These are phyloP conservation scores for Erinaceus europaeus DNA, from an alignment of 2,113 vertebrate species.

Conservation along the genomic window DNA sequence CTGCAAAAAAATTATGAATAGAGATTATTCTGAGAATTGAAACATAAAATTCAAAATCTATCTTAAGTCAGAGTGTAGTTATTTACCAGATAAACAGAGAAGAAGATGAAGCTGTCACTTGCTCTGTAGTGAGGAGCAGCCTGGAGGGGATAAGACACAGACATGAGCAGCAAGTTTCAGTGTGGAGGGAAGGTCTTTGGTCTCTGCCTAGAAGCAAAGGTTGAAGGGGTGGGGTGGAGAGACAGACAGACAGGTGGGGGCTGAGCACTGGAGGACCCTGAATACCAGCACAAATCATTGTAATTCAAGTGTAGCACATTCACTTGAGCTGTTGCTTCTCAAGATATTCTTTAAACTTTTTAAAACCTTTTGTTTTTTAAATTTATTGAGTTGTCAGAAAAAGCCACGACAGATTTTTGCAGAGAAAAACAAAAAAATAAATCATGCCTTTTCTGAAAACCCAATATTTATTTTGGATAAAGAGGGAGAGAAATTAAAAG, in stretches of 20 bases:
- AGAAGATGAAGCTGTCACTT: no score
- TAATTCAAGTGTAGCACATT: neutral
- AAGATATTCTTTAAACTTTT: no score
- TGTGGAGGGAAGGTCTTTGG: accelerated
- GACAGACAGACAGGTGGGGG: accelerated
- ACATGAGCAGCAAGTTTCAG: accelerated
- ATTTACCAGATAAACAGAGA: neutral
- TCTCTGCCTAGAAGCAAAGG: accelerated
- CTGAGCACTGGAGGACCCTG: accelerated
- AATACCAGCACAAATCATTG: no score
- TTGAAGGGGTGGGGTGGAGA: neutral
- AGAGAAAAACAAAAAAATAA: no score
- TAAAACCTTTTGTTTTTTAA: no score
- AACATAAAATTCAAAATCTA: neutral
- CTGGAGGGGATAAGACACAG: accelerated
- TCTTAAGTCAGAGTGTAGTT: neutral
- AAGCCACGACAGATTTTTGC: no score
- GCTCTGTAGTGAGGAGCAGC: accelerated
- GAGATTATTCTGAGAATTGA: neutral
- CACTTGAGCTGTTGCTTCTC: neutral
- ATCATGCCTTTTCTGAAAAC: no score
- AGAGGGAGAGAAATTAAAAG: no score
- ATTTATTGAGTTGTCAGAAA: no score
- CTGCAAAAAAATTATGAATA: no score
- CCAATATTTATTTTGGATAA: no score